Percentiles rank a stretch among this genome's conserved stretches.
phyloP scores from a whole-genome alignment of 2,797 vertebrate genomes.

The Schizothorax lantsangensis region DNA sequence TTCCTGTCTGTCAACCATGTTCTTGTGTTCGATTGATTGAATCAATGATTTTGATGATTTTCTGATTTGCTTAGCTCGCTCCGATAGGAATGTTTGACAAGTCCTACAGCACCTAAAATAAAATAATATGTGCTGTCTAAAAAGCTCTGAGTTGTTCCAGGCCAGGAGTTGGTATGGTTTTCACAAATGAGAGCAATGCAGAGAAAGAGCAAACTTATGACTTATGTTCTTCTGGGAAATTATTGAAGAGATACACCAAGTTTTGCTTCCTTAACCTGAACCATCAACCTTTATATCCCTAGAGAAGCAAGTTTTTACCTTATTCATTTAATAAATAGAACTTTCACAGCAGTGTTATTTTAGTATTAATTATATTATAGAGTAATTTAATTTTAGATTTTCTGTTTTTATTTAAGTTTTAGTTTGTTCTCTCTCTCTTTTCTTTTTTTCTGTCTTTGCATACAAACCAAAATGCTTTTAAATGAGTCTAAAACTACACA shows the following conservation, averaged over 20 bases:
- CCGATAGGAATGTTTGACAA: not conserved
- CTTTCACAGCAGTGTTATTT: not conserved
- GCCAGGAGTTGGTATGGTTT: not conserved
- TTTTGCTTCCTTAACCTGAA: conserved; percentile 1
- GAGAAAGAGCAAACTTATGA: not conserved
- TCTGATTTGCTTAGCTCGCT: not conserved
- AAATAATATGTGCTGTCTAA: not conserved
- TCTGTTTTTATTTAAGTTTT: not conserved
- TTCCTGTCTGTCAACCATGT: not conserved
- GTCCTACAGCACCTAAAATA: not conserved
- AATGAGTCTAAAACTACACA: not conserved
- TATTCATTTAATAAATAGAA: not conserved
- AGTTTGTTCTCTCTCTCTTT: too few relatives aligned
- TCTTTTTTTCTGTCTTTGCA: too few relatives aligned
- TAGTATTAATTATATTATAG: not conserved
- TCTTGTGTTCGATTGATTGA: not conserved
- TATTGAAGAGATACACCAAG: not conserved
- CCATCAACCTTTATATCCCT: conserved; percentile 13
- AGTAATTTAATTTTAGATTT: not conserved
- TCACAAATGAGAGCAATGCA: not conserved
- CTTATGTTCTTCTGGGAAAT: conserved; percentile 2
- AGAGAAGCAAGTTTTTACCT: not conserved
- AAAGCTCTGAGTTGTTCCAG: not conserved
- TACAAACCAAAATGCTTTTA: not conserved
- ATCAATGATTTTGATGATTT: not conserved